Conservation (phyloP, 2,113 vertebrate genomes). For the Azemiops feae region DNA sequence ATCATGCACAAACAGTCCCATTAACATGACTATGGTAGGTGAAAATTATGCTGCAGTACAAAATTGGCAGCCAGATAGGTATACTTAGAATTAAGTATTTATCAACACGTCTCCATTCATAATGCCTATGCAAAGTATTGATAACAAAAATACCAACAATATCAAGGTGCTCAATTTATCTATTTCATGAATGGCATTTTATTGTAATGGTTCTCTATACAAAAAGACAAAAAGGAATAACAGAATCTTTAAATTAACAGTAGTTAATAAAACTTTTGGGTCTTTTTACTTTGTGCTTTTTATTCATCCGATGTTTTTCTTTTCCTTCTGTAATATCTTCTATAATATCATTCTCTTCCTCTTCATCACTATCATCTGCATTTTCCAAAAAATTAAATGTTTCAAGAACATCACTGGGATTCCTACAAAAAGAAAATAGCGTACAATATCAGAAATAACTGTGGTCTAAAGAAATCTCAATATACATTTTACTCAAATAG, state of each 20-base stretch:
- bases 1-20: background rate
- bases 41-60: background rate
- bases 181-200: background rate
- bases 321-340: slow-evolving; percentile 88
- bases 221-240: background rate
- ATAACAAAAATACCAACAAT: background rate
- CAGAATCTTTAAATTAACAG: background rate
- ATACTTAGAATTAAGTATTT: background rate
- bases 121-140: background rate
- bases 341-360: slow-evolving; percentile 94
- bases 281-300: slow-evolving; percentile 87
- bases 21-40: background rate
- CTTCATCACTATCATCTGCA: slow-evolving; percentile 95
- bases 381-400: slow-evolving; percentile 99
- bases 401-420: slow-evolving; percentile 93
- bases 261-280: background rate
- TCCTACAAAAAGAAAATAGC: slow-evolving; percentile 71
- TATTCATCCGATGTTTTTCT: slow-evolving; percentile 87
- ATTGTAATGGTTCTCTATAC: background rate
- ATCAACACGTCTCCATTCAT: background rate
- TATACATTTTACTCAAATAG: too few species aligned
- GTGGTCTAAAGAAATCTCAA: too few species aligned
- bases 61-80: background rate
- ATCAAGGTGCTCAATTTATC: background rate
- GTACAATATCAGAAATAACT: background rate